These are phyloP conservation scores for Helleia helle DNA, from an alignment of 2,888 invertebrate species.

Conservation along the genomic window DNA sequence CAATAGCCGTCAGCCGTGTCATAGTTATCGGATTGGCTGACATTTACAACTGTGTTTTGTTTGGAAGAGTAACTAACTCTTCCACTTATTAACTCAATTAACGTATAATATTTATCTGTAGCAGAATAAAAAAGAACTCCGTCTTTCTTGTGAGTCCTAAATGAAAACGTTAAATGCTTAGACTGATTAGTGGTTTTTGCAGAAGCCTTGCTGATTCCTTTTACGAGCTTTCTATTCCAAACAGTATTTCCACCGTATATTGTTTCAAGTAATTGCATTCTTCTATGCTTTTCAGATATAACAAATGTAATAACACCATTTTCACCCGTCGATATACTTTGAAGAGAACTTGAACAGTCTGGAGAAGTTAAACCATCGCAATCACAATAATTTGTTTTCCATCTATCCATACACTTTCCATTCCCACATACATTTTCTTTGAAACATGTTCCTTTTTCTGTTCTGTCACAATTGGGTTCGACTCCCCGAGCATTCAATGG, in stretches of 20 bases:
- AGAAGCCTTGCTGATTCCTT: slow-evolving; percentile 36
- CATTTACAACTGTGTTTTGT: slow-evolving; percentile 85
- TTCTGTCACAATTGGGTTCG: slow-evolving; percentile 83
- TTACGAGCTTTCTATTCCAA: slow-evolving; percentile 72
- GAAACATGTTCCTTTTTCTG: slow-evolving; percentile 77
- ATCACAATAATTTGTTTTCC: slow-evolving; percentile 83
- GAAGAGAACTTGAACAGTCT: slow-evolving; percentile 84
- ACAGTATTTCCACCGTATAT: slow-evolving; percentile 82
- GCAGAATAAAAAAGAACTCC: slow-evolving; percentile 91
- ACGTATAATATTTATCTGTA: slow-evolving; percentile 89
- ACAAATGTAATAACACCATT: slow-evolving; percentile 85
- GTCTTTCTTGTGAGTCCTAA: slow-evolving; percentile 84
- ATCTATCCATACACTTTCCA: slow-evolving; percentile 87
- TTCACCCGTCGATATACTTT: slow-evolving; percentile 84
- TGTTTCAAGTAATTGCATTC: slow-evolving; percentile 89
- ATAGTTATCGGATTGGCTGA: slow-evolving; percentile 79
- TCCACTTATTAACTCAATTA: slow-evolving; percentile 84
- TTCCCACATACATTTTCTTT: slow-evolving; percentile 68
- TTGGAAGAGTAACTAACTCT: slow-evolving; percentile 86
- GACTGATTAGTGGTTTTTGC: slow-evolving; percentile 64
- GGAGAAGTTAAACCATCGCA: slow-evolving; percentile 84
- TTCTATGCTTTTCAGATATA: slow-evolving; percentile 86
- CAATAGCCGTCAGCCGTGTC: slow-evolving; percentile 86
- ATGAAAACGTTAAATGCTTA: slow-evolving; percentile 85
- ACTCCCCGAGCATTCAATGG: slow-evolving; percentile 83